Base-by-base conservation (phyloP, 2,113 vertebrate species). In the Phyllopteryx taeniolatus region DNA sequence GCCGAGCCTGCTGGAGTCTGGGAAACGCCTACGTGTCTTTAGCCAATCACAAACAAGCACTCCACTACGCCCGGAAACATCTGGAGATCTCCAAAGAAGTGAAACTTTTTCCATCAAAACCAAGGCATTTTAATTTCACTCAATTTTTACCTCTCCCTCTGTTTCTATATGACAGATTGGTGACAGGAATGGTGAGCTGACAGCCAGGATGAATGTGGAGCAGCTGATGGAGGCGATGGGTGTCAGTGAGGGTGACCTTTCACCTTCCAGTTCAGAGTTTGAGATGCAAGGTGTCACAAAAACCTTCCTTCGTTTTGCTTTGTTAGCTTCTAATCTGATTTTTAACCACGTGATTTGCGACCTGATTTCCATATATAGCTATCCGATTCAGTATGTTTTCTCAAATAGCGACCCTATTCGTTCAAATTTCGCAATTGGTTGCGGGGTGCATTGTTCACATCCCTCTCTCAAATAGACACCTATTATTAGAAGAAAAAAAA, bases 1-100 rank as follows among this genome's bases (percentile, higher is more conserved):
- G 96, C 53, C 94, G 98, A 69, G 98, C 98, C 0, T 98, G 96
- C 88, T 99, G 98, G 98, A 99, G 98, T 75, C 90, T 99, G 1
- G 96, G 96, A 73, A 99, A 99, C 42, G 96, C 96, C 33, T 98
- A 98, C 0, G 89, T 96, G 73, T 96, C 96, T 56, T 92, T 98
- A 84, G 95, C 93, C 71, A 96, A 94, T 83, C 96, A 95, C 0
- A 94, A 95, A 0, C 95, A 96, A 86, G 98, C 96, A 39, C 89
- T 99, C 74, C 93, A 93, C 78, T 98, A 96, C 8, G 94, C 95
- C 66, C 92, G 93, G 71, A 98, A 94, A 70, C 98, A 99, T 77
- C 91, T 98, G 62, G 94, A 97, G 63, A 98, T 99, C 85, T 99
- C 96, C 19, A 94, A 90, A 85, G 96, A 98, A 94, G 97, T 98